phyloP scores from a whole-genome alignment of 2,113 vertebrate genomes.

The Pollachius pollachius region DNA sequence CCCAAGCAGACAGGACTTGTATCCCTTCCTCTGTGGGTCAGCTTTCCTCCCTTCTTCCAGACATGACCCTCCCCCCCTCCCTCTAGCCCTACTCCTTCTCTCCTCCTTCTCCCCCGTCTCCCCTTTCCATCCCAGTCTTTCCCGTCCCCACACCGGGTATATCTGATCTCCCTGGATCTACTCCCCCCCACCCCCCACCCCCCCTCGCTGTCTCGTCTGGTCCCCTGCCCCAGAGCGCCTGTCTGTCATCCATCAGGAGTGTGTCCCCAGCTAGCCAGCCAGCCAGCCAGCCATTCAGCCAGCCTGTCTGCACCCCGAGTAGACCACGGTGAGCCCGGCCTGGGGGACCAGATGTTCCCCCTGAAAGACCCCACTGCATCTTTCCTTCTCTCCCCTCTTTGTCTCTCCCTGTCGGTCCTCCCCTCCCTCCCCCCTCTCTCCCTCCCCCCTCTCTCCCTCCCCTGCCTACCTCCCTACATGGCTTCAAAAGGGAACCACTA shows the following conservation, averaged over 20 bases:
- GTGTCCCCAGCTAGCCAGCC: constrained; percentile 16
- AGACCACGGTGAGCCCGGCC: constrained; percentile 25
- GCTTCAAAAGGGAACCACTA: constrained; percentile 24
- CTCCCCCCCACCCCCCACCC: constrained; percentile 13
- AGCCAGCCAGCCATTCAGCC: constrained; percentile 15
- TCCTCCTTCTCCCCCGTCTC: constrained; percentile 24
- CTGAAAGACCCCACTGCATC: constrained; percentile 12
- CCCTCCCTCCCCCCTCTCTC: too few relatives aligned
- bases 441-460: background rate
- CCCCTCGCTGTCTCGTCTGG: constrained; percentile 35
- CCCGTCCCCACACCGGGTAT: constrained; percentile 31
- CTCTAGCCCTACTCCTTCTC: constrained; percentile 9
- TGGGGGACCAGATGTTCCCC: constrained; percentile 55
- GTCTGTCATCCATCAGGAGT: constrained; percentile 40
- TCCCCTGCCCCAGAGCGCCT: constrained; percentile 31
- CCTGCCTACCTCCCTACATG: constrained; percentile 19
- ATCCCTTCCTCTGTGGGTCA: constrained; percentile 59
- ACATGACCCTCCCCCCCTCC: constrained; percentile 21
- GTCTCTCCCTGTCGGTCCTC: background rate
- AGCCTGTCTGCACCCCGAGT: constrained; percentile 42
- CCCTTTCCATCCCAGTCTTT: constrained; percentile 30
- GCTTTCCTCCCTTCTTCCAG: constrained; percentile 55
- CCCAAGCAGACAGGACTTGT: constrained; percentile 64
- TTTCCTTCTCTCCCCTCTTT: background rate
- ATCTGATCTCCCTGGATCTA: constrained; percentile 34